Evolutionary conservation across 2,888 invertebrate species (phyloP), one percentile per base, ranked within the genome.

Genomic region (Parascotia fuliginaria): DNA sequence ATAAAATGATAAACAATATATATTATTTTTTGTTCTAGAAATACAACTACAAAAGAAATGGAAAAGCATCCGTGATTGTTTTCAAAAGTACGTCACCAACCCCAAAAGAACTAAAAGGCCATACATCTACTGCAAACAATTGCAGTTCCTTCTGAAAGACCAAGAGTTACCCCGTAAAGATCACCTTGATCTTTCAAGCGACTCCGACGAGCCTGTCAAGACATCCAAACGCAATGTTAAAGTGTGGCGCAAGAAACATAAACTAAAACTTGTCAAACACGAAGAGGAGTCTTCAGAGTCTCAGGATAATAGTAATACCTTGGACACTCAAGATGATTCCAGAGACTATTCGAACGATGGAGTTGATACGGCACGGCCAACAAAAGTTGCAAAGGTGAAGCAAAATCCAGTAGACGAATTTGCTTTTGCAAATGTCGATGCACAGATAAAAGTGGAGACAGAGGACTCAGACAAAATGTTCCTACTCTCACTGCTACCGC

Each of bases 11-110:
- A 2, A 19, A 3, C 5, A 19, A 19, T 19, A 24, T 6, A 24
- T 14, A 14, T 40, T 11, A 9, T 16, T 45, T 38, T 53, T 65
- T 65, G 44, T 86, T 83, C 48, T 83, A 92, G 92, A 89, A 73
- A 70, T 89, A 4, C 89, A 91, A 68, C 76, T 92, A 5, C 90
- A 91, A 66, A 91, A 89, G 72, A 92, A 91, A 76, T 92, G 91
- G 91, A 92, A 91, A 59, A 87, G 91, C 60, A 84, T 91, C 9
- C 73, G 89, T 19, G 92, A 92, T 55, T 86, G 87, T 56, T 91
- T 85, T 54, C 81, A 83, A 52, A 90, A 90, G 52, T 89, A 86
- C 68, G 42, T 85, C 19, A 54, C 73, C 1, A 82, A 89, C 45
- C 89, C 89, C 0, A 77, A 74, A 11, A 79, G 81, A 67, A 83